phyloP scores from a whole-genome alignment of 2,797 vertebrate species.

The Echeneis naucrates region DNA sequence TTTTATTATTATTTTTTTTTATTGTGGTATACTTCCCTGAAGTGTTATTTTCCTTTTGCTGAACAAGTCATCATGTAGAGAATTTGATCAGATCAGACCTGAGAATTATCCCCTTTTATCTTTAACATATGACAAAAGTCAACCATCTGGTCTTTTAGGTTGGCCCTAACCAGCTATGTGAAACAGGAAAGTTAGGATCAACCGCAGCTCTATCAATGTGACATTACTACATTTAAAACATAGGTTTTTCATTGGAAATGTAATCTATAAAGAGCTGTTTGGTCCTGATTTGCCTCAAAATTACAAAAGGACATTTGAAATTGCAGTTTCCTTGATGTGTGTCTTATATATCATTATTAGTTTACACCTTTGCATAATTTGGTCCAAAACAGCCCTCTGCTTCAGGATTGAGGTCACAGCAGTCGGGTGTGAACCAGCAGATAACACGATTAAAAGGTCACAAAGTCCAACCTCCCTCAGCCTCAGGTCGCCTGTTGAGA shows the following conservation, averaged over 20 bases:
- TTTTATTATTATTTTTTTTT: too few relatives aligned
- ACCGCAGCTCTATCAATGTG: too few relatives aligned
- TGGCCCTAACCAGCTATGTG: neutral
- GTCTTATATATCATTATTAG: constrained; percentile 3
- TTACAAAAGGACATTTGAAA: neutral
- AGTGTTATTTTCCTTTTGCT: neutral
- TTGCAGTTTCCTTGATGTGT: rapidly evolving
- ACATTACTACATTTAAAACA: too few relatives aligned
- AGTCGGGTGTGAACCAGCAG: constrained; percentile 52
- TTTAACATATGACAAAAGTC: constrained; percentile 15
- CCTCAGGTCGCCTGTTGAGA: constrained; percentile 29
- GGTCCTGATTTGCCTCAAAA: neutral
- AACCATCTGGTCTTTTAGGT: constrained; percentile 21
- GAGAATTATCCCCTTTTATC: neutral
- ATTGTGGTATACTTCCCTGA: too few relatives aligned
- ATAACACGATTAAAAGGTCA: constrained; percentile 75
- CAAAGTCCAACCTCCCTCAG: constrained; percentile 29
- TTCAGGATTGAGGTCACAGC: constrained; percentile 74
- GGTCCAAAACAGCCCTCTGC: constrained; percentile 44
- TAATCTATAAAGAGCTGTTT: constrained; percentile 7
- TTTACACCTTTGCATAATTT: constrained; percentile 66
- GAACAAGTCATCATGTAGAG: neutral
- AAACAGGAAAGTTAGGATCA: neutral
- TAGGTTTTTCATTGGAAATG: neutral
- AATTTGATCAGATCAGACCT: neutral